Evolutionary conservation across 2,113 vertebrate genomes (phyloP).

Genomic region (Corythoichthys haematopterus): DNA sequence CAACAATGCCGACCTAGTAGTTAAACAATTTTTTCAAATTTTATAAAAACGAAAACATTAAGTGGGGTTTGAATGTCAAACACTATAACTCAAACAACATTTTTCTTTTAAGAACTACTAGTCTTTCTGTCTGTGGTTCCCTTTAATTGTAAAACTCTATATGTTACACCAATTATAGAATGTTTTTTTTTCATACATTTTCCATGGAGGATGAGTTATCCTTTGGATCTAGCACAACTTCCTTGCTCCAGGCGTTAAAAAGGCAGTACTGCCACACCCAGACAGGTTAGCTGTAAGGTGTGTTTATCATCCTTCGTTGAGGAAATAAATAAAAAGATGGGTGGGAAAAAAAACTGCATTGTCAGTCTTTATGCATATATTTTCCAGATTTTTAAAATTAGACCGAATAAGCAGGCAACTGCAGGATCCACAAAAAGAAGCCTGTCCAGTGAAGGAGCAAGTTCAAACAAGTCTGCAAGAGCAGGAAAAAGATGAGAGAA

Average conservation of each 20-base stretch:
- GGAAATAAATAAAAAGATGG: neutral
- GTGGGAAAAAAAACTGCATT: neutral
- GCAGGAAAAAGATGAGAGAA: neutral
- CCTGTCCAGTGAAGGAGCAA: neutral
- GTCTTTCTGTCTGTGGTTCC: neutral
- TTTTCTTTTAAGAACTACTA: neutral
- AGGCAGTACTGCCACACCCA: neutral
- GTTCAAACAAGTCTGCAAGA: neutral
- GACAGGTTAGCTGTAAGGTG: neutral
- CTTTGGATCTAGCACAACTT: neutral
- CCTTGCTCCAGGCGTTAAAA: slow-evolving; percentile 1
- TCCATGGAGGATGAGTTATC: neutral
- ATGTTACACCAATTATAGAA: neutral
- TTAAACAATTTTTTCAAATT: too few species aligned
- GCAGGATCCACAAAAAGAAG: neutral
- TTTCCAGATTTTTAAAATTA: neutral
- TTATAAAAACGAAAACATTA: too few species aligned
- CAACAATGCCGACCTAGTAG: too few species aligned
- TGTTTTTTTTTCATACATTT: neutral
- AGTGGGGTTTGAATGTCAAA: too few species aligned
- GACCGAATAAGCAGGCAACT: neutral
- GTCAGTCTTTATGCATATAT: neutral
- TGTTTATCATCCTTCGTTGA: neutral
- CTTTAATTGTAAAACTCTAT: neutral
- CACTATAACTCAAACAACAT: too few species aligned